Conservation (phyloP, 1,140 invertebrate genomes). For the Bombus cullumanus region DNA sequence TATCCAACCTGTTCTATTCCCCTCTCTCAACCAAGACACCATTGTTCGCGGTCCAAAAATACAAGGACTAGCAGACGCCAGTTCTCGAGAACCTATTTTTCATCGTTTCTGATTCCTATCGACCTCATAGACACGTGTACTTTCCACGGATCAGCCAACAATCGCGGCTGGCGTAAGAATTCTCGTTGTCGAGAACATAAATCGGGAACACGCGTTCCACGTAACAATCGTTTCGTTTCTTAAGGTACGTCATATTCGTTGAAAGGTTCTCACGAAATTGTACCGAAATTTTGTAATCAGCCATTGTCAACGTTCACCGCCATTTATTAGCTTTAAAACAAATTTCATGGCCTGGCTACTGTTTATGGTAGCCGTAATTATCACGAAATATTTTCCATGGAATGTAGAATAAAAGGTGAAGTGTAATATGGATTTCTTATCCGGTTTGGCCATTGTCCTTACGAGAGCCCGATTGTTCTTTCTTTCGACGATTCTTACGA, state of each 20-base stretch:
- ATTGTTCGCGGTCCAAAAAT: not conserved
- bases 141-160: constrained; percentile 35
- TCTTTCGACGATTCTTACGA: constrained; percentile 55
- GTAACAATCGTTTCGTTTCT: constrained; percentile 58
- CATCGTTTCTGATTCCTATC: constrained; percentile 8
- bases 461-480: constrained; percentile 52
- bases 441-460: constrained; percentile 50
- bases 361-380: constrained; percentile 27
- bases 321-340: not conserved
- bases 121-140: not conserved
- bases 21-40: too few species aligned
- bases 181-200: constrained; percentile 34
- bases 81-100: not conserved
- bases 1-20: not conserved
- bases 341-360: not conserved
- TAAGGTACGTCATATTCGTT: constrained; percentile 28
- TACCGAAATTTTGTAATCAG: constrained; percentile 63
- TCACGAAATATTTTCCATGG: constrained; percentile 25
- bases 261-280: constrained; percentile 58
- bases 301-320: constrained; percentile 37
- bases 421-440: constrained; percentile 51
- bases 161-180: constrained; percentile 47
- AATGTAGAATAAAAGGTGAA: constrained; percentile 1
- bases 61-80: not conserved
- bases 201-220: constrained; percentile 39